Conservation (phyloP, 2,113 vertebrate genomes). For the Pedetes capensis region DNA sequence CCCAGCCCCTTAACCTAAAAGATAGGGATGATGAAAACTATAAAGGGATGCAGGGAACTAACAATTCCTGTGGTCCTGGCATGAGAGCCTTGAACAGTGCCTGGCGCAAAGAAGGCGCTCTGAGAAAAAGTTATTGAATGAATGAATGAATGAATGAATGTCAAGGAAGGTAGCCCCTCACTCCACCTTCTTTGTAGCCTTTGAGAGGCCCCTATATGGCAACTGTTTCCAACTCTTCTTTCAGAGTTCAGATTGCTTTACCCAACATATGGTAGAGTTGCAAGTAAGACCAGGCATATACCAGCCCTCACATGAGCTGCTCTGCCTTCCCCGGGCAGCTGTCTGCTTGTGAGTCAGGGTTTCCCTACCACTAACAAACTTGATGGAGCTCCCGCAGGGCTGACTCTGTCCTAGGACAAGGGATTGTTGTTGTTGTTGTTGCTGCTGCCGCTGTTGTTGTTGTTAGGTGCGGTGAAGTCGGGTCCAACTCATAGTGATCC, state of each 20-base stretch:
- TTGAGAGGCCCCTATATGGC: neutral
- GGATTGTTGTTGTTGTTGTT: too few species aligned
- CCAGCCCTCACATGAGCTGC: neutral
- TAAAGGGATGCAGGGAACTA: neutral
- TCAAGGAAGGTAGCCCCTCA: neutral
- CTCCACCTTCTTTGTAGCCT: neutral
- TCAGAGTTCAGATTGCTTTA: neutral
- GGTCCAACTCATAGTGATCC: too few species aligned
- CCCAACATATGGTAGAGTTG: neutral
- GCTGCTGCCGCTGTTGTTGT: too few species aligned
- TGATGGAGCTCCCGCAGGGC: neutral
- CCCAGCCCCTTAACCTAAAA: too few species aligned
- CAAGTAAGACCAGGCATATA: neutral
- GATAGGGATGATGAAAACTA: neutral
- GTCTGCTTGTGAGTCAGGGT: neutral
- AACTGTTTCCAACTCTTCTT: neutral
- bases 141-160: neutral
- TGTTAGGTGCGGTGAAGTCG: too few species aligned
- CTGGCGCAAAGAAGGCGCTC: neutral
- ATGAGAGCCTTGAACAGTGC: neutral
- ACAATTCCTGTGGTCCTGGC: neutral
- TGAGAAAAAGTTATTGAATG: neutral
- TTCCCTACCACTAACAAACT: neutral
- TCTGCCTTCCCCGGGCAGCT: neutral
- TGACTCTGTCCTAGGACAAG: neutral